A percentile compares a stretch with the other conserved stretches of the same genome.
Evolutionary conservation across 2,888 invertebrate genomes (phyloP).

Genomic region (Chalcis sispes): DNA sequence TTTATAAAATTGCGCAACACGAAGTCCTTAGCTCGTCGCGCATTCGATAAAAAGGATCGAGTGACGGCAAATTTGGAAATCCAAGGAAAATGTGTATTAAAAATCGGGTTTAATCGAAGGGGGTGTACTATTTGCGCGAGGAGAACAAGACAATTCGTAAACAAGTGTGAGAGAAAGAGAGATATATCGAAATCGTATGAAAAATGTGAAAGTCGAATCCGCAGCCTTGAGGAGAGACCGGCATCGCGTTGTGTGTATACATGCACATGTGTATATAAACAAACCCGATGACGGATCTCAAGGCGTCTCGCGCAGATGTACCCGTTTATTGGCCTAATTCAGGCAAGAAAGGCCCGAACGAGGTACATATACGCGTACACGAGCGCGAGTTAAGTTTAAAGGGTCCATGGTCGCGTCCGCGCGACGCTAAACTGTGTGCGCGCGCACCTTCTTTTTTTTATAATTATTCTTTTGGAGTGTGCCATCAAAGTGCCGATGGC

Average conservation of each 20-base stretch:
- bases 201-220: slow-evolving; percentile 51
- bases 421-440: not conserved
- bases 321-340: slow-evolving; percentile 49
- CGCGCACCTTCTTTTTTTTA: not conserved
- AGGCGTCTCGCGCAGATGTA: slow-evolving; percentile 35
- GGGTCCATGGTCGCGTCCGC: slow-evolving; percentile 50
- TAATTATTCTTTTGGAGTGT: not conserved
- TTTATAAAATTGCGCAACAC: no score
- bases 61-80: no score
- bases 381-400: slow-evolving; percentile 20
- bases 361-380: slow-evolving; percentile 6
- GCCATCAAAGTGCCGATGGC: not conserved
- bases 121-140: no score
- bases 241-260: no score
- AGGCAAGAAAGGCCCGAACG: slow-evolving; percentile 46
- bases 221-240: slow-evolving; percentile 46
- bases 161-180: slow-evolving; percentile 6
- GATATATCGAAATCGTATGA: slow-evolving; percentile 2
- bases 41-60: no score
- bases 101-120: no score
- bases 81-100: no score
- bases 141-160: not conserved
- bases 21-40: no score
- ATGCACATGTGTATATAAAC: no score
- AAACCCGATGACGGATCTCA: no score